Evolutionary conservation across 2,797 vertebrate species (phyloP).

Genomic region (Pelobates cultripes): DNA sequence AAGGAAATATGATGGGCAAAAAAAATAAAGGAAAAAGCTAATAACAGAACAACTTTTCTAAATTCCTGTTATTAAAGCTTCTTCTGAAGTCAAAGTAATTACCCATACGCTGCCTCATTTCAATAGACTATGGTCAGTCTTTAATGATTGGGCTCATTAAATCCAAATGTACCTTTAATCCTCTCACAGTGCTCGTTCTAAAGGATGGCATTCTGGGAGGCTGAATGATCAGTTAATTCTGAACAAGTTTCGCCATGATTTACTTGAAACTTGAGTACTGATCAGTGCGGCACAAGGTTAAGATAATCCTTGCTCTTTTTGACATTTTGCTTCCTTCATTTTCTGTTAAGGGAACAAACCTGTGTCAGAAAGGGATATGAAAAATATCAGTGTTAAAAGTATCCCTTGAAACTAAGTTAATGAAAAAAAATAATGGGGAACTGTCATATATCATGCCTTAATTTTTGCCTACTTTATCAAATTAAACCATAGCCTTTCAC

Average conservation of each 20-base stretch:
- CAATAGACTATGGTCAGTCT: constrained; percentile 60
- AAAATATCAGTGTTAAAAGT: constrained; percentile 67
- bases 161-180: constrained; percentile 63
- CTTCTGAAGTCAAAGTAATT: constrained; percentile 61
- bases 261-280: constrained; percentile 66
- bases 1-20: constrained; percentile 58
- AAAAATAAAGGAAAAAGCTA: constrained; percentile 57
- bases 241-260: constrained; percentile 67
- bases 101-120: constrained; percentile 51
- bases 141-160: constrained; percentile 69
- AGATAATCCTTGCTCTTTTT: constrained; percentile 70
- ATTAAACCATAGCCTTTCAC: constrained; percentile 75
- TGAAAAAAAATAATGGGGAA: constrained; percentile 76
- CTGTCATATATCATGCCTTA: constrained; percentile 66
- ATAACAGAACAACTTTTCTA: constrained; percentile 56
- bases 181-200: constrained; percentile 64
- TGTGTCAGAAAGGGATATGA: constrained; percentile 64
- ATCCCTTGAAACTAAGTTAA: constrained; percentile 70
- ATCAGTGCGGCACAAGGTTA: constrained; percentile 67
- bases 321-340: constrained; percentile 71
- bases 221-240: constrained; percentile 67
- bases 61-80: constrained; percentile 60
- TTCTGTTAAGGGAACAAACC: constrained; percentile 66
- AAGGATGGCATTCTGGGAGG: constrained; percentile 68
- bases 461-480: constrained; percentile 76